Conservation (phyloP, 2,797 vertebrate genomes). For the Syncerus caffer region DNA sequence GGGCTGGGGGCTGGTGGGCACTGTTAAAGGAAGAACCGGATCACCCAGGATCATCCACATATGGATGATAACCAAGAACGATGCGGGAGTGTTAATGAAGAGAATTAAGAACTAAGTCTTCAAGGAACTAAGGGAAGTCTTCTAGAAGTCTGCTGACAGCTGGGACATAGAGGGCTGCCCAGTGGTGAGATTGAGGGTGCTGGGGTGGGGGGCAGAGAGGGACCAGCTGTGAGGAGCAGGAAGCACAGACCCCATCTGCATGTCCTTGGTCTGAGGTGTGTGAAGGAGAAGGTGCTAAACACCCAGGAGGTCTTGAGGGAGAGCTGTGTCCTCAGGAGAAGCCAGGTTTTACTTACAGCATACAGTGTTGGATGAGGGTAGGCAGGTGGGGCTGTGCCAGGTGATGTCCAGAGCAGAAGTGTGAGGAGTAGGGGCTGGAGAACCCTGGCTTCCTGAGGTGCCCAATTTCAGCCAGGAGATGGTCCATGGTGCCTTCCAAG, state of each 20-base stretch:
- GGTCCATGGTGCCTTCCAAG: not conserved
- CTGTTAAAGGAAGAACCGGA: not conserved
- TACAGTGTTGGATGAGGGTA: not conserved
- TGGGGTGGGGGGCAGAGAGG: not conserved
- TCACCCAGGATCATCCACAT: not conserved
- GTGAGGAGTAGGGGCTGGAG: not conserved
- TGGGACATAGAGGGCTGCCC: not conserved
- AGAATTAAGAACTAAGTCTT: not conserved
- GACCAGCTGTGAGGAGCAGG: not conserved
- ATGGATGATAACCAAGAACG: not conserved
- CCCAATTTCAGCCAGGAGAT: not conserved
- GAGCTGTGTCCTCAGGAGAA: not conserved
- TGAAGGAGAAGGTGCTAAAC: not conserved
- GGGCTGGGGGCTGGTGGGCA: not conserved
- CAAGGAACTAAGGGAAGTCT: constrained; percentile 29
- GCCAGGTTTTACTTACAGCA: not conserved
- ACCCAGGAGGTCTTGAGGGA: not conserved
- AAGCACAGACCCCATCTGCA: not conserved
- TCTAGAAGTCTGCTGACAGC: not conserved
- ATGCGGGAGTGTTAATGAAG: not conserved
- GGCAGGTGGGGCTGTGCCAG: not conserved
- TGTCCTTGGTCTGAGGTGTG: not conserved
- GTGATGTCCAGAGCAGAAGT: no score
- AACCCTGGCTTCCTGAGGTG: not conserved
- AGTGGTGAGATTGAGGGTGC: no score